Evolutionary conservation across 2,888 invertebrate genomes (phyloP).

Genomic region (Archips crataeganus): DNA sequence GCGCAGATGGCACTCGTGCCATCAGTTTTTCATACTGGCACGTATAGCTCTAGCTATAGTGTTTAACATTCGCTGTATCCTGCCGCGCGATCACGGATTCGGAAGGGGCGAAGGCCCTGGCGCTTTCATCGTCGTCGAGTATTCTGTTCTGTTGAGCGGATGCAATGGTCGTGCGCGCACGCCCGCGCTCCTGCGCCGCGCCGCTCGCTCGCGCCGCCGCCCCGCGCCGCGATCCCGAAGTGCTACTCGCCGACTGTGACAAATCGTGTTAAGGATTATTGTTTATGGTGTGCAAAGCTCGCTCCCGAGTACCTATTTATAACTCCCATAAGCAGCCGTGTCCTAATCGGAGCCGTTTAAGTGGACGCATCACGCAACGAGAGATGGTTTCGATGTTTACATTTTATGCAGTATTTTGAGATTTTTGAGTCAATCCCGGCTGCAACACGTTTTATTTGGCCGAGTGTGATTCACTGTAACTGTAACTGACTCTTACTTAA

Average conservation of each 20-base stretch:
- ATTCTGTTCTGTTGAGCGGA: constrained; percentile 76
- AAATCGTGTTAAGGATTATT: constrained; percentile 72
- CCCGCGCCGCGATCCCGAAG: constrained; percentile 49
- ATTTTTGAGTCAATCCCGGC: constrained; percentile 71
- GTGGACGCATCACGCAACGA: constrained; percentile 67
- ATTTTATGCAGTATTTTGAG: constrained; percentile 69
- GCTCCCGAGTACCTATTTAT: constrained; percentile 62
- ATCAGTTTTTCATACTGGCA: constrained; percentile 73
- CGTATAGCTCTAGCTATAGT: constrained; percentile 42
- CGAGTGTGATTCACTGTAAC: constrained; percentile 67
- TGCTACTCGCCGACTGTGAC: constrained; percentile 57
- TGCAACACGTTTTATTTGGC: constrained; percentile 72
- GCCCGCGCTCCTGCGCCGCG: constrained; percentile 63
- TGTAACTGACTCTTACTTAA: constrained; percentile 55
- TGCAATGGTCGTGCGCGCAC: constrained; percentile 80
- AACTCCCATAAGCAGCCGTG: constrained; percentile 59
- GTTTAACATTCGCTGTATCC: constrained; percentile 81
- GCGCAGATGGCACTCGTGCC: constrained; percentile 81
- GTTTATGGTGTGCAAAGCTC: constrained; percentile 73
- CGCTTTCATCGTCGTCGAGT: constrained; percentile 70
- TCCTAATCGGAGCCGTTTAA: constrained; percentile 61
- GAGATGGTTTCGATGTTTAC: constrained; percentile 68
- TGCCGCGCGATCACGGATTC: constrained; percentile 77
- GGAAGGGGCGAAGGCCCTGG: constrained; percentile 82
- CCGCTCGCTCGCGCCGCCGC: constrained; percentile 54